Percentiles rank a stretch among this genome's conserved stretches.
Evolutionary conservation across 2,113 vertebrate genomes (phyloP).

Genomic region (Onychostoma macrolepis): DNA sequence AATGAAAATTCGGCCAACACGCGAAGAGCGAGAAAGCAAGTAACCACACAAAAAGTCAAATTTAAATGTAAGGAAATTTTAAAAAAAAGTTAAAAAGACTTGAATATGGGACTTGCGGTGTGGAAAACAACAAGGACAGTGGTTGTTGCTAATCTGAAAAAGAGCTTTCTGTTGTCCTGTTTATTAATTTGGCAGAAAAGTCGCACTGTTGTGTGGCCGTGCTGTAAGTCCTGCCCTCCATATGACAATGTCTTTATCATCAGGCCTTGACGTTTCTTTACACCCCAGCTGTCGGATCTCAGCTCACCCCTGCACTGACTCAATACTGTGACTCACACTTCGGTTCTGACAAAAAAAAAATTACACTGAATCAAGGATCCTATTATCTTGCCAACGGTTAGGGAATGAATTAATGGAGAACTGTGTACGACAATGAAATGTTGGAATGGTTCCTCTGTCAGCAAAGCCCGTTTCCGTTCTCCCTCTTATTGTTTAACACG

Average conservation of each 20-base stretch:
- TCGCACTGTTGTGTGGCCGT: not conserved
- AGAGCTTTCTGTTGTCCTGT: constrained; percentile 28
- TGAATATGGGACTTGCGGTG: not conserved
- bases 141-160: constrained; percentile 16
- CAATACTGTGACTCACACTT: constrained; percentile 4
- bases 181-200: constrained; percentile 17
- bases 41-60: constrained; percentile 46
- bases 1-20: constrained; percentile 93
- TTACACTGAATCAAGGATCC: not conserved
- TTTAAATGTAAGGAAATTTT: constrained; percentile 1
- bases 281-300: not conserved
- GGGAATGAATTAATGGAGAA: not conserved
- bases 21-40: constrained; percentile 84
- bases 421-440: not conserved
- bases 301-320: not conserved
- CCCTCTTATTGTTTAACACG: not conserved
- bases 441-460: not conserved
- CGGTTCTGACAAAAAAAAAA: not conserved
- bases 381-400: not conserved
- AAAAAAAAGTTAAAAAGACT: constrained; percentile 35
- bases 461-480: not conserved
- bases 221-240: constrained; percentile 15
- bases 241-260: constrained; percentile 24
- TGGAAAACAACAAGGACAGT: constrained; percentile 4
- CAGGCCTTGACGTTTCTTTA: constrained; percentile 14